Percentiles rank a stretch among this genome's conserved stretches.
phyloP scores from a whole-genome alignment of 1,140 invertebrate species.

The Pectinophora gossypiella region DNA sequence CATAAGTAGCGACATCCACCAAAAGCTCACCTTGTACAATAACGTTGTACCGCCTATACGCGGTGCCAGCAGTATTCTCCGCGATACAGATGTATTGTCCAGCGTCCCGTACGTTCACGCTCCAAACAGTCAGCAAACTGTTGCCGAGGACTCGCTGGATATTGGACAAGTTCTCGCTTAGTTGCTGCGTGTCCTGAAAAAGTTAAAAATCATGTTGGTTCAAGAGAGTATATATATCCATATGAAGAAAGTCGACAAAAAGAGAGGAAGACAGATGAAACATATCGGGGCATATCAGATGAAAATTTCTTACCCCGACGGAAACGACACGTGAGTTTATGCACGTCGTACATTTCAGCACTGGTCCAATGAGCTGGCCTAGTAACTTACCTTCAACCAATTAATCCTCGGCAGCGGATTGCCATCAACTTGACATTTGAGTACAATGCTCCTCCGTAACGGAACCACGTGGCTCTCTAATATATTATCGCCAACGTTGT shows the following conservation, averaged over 20 bases:
- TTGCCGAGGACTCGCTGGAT: constrained; percentile 31
- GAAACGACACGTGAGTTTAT: too few species aligned
- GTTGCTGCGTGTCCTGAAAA: constrained; percentile 37
- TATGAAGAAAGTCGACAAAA: too few species aligned
- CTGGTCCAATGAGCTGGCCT: too few species aligned
- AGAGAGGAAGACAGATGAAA: too few species aligned
- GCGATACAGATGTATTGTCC: constrained; percentile 67
- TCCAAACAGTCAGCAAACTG: constrained; percentile 43
- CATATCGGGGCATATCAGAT: too few species aligned
- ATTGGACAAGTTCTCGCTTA: constrained; percentile 23
- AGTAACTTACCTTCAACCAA: constrained; percentile 62
- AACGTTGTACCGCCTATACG: constrained; percentile 49
- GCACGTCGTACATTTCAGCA: too few species aligned
- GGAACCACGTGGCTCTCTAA: constrained; percentile 41
- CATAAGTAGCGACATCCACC: too few species aligned
- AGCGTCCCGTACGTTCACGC: constrained; percentile 27
- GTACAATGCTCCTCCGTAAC: constrained; percentile 50
- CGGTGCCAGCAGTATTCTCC: constrained; percentile 49
- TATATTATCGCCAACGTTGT: constrained; percentile 28
- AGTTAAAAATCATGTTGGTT: neutral
- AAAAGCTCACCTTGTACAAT: constrained; percentile 45
- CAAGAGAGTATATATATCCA: too few species aligned
- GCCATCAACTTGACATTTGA: constrained; percentile 59
- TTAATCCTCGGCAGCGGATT: constrained; percentile 56
- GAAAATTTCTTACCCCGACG: too few species aligned